These are phyloP conservation scores for Patagioenas fasciata DNA, from an alignment of 2,113 vertebrate genomes.

Conservation along the genomic window DNA sequence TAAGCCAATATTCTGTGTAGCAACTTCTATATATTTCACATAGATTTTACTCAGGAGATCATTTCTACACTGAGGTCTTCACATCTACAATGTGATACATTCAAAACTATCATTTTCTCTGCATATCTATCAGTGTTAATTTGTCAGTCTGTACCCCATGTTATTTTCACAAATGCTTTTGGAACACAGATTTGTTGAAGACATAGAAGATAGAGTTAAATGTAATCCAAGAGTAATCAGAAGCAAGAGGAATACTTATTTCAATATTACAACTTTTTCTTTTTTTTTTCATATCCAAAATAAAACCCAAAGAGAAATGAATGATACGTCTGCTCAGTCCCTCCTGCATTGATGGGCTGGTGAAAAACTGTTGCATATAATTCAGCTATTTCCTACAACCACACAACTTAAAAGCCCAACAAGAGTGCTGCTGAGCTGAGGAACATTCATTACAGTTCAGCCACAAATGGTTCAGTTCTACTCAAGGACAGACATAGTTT, in stretches of 20 bases:
- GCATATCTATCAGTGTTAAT: constrained; percentile 31
- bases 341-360: neutral
- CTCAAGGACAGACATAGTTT: neutral
- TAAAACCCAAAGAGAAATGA: neutral
- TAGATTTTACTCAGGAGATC: constrained; percentile 71
- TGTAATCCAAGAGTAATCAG: neutral
- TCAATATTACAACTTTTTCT: neutral
- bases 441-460: neutral
- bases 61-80: constrained; percentile 61
- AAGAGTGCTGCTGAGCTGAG: neutral
- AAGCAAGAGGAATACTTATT: neutral
- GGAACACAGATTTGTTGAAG: neutral
- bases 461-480: neutral
- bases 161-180: constrained; percentile 42
- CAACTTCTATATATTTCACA: constrained; percentile 72
- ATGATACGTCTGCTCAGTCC: neutral
- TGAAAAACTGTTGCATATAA: constrained; percentile 5
- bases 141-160: constrained; percentile 26
- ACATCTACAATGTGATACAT: constrained; percentile 31
- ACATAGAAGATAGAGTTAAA: constrained; percentile 4
- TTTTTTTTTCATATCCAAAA: neutral
- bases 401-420: constrained; percentile 9
- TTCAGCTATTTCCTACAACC: constrained; percentile 21
- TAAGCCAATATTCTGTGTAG: constrained; percentile 80
- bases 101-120: constrained; percentile 43